phyloP scores from a whole-genome alignment of 2,113 vertebrate species.

The Passer montanus region DNA sequence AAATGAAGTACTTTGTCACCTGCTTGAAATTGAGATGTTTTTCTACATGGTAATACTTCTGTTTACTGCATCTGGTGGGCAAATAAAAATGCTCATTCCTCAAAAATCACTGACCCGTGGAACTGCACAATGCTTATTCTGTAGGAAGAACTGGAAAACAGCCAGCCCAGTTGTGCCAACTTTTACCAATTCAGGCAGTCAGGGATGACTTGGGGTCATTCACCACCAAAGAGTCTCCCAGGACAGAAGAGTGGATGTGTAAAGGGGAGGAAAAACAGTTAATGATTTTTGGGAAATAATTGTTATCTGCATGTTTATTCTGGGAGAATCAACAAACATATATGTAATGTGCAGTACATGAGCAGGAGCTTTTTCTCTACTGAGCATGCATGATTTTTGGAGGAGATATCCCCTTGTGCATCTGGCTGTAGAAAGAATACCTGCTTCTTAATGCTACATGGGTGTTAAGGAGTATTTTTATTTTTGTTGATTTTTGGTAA shows the following conservation, averaged over 20 bases:
- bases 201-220: neutral
- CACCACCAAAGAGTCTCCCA: neutral
- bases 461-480: neutral
- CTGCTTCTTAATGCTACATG: neutral
- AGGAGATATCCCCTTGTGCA: neutral
- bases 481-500: neutral
- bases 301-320: neutral
- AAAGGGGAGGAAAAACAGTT: neutral
- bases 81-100: neutral
- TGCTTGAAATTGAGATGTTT: neutral
- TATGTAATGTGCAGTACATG: fast-evolving
- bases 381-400: neutral
- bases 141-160: neutral
- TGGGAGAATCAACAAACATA: neutral
- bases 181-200: neutral
- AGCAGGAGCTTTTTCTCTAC: neutral
- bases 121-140: neutral
- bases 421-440: neutral
- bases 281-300: neutral
- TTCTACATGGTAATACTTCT: neutral
- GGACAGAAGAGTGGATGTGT: neutral
- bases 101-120: neutral
- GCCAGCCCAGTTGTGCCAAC: neutral
- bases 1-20: neutral
- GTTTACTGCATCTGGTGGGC: neutral